Evolutionary conservation across 1,140 invertebrate genomes (phyloP), one percentile per base, ranked within the genome.

Genomic region (Apis florea): DNA sequence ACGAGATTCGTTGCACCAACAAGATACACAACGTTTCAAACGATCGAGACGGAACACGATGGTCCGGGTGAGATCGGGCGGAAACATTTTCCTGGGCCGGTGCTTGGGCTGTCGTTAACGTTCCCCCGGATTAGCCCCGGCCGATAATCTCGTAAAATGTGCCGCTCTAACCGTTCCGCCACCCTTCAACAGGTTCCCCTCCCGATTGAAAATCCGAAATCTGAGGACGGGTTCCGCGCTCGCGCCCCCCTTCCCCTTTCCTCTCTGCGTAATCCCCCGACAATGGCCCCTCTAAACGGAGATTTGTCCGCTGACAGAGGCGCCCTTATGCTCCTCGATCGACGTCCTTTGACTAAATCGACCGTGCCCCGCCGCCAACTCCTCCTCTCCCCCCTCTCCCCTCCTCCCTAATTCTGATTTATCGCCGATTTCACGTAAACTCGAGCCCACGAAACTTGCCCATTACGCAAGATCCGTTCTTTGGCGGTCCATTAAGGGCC

Each of bases 121-220:
- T 82, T 76, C 73, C 26, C 11, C 26, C 54, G 73, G 80, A 75
- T 82, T 82, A 82, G 58, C 66, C 71, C 47, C 47, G 49, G 49
- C 73, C 72, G 79, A 77, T 82, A 82, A 82, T 82, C 80, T 82
- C 73, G 80, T 82, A 70, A 82, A 82, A 82, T 76, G 80, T 56
- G 74, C 79, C 79, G 64, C 73, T 53, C 49, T 63, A 82, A 82
- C 79, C 73, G 79, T 63, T 56, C 21, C 13, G n/a, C 26, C 63
- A 75, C 73, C 73, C 73, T 82, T 82, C 80, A 82, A 82, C 80
- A 82, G 80, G 80, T 82, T 63, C 61, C n/a, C 26, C 49, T 8
- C 8, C 47, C 73, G 70, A 82, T 82, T 82, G 80, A 77, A 82
- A 82, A 82, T 63, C 66, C 80, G 80, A 82, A 82, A 82, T 76